Base-by-base conservation (phyloP, 2,113 vertebrate species). In the Poeciliopsis occidentalis region DNA sequence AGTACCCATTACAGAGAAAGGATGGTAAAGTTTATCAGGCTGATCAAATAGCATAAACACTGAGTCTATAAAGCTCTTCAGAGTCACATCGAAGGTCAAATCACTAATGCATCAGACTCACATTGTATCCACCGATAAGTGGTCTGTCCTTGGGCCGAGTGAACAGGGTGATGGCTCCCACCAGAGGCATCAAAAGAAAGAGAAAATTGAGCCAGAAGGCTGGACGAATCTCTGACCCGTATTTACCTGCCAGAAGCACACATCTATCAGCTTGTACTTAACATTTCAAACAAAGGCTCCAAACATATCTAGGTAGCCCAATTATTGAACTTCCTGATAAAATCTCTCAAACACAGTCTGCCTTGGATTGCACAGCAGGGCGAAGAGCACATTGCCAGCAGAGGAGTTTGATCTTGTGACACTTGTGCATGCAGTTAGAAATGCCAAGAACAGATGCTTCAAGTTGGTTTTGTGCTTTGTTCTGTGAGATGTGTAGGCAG, bases 131-230 rank as follows among this genome's bases (percentile, higher is more conserved):
- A 6, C 92, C 88, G 19, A 87, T 90, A 11, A 79, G 67, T 0
- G 90, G 84, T 71, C 83, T 88, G 0, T 76, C 85, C 75, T 32
- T 93, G 17, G 94, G 89, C 82, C 93, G 93, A 30, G 63, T 88
- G 81, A 97, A 96, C 44, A 98, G 82, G 27, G 77, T 87, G 34
- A 78, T 2, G 0, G 95, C 95, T 29, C 93, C 95, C 95, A 93
- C 95, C 41, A 93, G 60, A 8, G 94, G 95, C 69, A 96, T 71
- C 76, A 97, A 71, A 61, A 97, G 0, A 62, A 94, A 98, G 51
- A 95, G 93, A 63, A 96, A 83, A 86, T 96, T 95, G 67, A 98
- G 88, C 83, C 98, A 93, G 91, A 96, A 96, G 68, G 89, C 69
- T 1, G 95, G 95, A 26, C 91, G 94, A 67, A 98, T 94, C 69